A percentile compares a stretch with the other conserved stretches of the same genome.
phyloP scores from a whole-genome alignment of 2,797 vertebrate species.

The Phalloptychus januarius region DNA sequence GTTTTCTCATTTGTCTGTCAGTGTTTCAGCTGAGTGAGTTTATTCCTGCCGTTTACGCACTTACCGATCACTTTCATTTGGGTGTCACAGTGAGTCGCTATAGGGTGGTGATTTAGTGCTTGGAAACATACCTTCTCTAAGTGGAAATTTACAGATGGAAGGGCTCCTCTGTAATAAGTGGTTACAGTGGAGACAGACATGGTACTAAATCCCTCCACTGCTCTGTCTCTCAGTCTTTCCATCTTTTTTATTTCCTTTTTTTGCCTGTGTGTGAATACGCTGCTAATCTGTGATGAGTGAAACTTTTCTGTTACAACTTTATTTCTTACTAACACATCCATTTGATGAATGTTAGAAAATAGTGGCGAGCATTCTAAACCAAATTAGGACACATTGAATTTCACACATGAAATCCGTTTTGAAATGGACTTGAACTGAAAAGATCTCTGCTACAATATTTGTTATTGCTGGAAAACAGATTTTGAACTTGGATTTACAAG shows the following conservation, averaged over 20 bases:
- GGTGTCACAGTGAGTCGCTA: conserved; percentile 45
- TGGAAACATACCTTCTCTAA: conserved; percentile 52
- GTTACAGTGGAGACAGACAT: conserved; percentile 51
- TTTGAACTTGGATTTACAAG: not conserved
- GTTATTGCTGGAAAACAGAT: conserved; percentile 22
- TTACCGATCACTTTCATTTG: conserved; percentile 28
- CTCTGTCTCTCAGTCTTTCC: conserved; percentile 36
- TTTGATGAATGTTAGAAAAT: conserved; percentile 75
- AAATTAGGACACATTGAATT: conserved; percentile 70
- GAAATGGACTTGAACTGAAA: conserved; percentile 27
- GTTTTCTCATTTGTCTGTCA: conserved; percentile 73
- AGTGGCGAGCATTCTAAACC: conserved; percentile 54
- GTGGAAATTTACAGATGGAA: conserved; percentile 66
- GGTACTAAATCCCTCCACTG: conserved; percentile 68
- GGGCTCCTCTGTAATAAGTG: conserved; percentile 54
- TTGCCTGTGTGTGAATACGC: conserved; percentile 49
- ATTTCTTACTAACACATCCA: conserved; percentile 50
- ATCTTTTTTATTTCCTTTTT: conserved; percentile 28
- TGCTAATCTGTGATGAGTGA: conserved; percentile 49
- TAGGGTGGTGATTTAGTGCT: conserved; percentile 66
- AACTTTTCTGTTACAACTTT: conserved; percentile 46
- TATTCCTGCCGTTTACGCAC: conserved; percentile 56
- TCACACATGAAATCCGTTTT: conserved; percentile 35
- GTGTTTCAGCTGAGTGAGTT: conserved; percentile 60
- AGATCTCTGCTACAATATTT: conserved; percentile 22